These are phyloP conservation scores for Sceliomorpha sp. DNA, from an alignment of 2,888 invertebrate genomes.

Conservation along the genomic window DNA sequence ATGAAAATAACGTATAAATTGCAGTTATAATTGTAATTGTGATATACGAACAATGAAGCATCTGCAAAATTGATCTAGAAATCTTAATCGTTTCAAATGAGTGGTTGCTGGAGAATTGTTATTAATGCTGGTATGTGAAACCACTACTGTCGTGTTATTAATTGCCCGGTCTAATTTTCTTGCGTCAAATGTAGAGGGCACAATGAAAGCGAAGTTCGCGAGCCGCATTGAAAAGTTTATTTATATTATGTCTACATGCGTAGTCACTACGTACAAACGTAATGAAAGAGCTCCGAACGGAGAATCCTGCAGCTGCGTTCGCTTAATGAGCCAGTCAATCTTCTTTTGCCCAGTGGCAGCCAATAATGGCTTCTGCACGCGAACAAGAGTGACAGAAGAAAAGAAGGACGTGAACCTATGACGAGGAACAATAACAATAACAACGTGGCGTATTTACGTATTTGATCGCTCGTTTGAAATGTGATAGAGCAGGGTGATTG, in stretches of 20 bases:
- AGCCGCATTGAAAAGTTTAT: conserved; percentile 5
- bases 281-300: conserved; percentile 19
- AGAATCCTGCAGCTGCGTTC: conserved; percentile 61
- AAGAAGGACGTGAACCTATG: neutral
- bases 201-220: neutral
- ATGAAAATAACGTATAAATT: too few species aligned
- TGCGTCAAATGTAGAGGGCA: neutral
- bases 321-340: conserved; percentile 68
- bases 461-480: too few species aligned
- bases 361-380: conserved; percentile 51
- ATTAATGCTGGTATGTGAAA: too few species aligned
- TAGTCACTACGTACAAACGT: conserved; percentile 6
- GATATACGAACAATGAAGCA: too few species aligned
- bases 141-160: too few species aligned
- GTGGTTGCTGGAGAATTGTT: too few species aligned
- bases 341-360: conserved; percentile 63
- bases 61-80: too few species aligned
- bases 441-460: neutral
- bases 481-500: too few species aligned
- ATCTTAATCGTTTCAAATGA: too few species aligned
- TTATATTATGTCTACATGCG: conserved; percentile 15
- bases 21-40: too few species aligned
- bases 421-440: neutral
- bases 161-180: too few species aligned
- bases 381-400: neutral